These are phyloP conservation scores for Leptopilina drosophilae DNA, from an alignment of 2,888 invertebrate genomes.

Conservation along the genomic window DNA sequence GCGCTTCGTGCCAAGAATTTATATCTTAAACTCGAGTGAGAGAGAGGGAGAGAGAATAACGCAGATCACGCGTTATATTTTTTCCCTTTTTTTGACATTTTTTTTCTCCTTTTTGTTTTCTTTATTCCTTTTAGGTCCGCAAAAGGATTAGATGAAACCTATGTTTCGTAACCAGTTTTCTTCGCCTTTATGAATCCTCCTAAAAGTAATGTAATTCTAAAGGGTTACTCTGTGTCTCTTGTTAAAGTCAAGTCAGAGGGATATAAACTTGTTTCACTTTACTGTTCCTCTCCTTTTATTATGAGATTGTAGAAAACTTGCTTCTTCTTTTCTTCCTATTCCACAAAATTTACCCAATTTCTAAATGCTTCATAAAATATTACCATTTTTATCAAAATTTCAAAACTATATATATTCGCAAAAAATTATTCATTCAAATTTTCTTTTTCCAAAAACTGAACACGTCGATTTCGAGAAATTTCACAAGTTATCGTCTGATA, in stretches of 20 bases:
- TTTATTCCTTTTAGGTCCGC: too few relatives aligned
- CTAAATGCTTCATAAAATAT: background rate
- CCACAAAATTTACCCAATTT: background rate
- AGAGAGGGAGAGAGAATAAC: background rate
- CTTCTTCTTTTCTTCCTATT: background rate
- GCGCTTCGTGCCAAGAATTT: constrained; percentile 37
- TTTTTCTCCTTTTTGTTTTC: background rate
- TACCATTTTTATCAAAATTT: background rate
- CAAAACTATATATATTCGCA: too few relatives aligned
- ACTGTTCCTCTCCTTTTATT: background rate
- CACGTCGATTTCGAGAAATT: too few relatives aligned
- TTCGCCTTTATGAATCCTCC: constrained; percentile 27
- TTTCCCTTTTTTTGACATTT: constrained; percentile 1
- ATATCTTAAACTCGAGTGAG: constrained; percentile 6
- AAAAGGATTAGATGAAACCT: constrained; percentile 13
- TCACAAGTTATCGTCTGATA: too few relatives aligned
- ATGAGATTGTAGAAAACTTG: background rate
- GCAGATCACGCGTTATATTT: constrained; percentile 24
- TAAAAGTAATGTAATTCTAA: constrained; percentile 33
- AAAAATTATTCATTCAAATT: too few relatives aligned
- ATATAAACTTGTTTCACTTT: constrained; percentile 28
- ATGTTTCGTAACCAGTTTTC: constrained; percentile 8
- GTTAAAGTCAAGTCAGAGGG: constrained; percentile 9
- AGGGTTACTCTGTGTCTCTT: background rate
- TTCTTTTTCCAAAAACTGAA: too few relatives aligned